These are phyloP conservation scores for Drosophila lutescens DNA, from an alignment of 2,888 invertebrate genomes.

Conservation along the genomic window DNA sequence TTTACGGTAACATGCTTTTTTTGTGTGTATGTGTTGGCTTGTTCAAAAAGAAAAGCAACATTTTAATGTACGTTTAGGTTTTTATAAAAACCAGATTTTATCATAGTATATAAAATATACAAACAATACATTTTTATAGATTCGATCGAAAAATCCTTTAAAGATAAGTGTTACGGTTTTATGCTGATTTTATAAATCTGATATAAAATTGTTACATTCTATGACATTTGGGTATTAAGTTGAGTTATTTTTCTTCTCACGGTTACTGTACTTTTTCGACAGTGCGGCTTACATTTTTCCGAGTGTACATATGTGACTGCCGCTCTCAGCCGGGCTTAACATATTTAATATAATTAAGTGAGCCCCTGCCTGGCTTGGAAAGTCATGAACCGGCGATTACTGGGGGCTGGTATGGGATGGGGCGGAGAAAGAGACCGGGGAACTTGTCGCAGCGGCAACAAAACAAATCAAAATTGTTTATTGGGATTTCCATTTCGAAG, in stretches of 20 bases:
- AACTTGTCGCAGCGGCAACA: constrained; percentile 33
- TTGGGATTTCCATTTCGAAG: constrained; percentile 60
- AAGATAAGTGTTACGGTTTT: too few species aligned
- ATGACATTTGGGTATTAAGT: too few species aligned
- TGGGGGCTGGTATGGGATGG: constrained; percentile 5
- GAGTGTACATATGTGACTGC: constrained; percentile 11
- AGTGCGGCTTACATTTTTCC: neutral
- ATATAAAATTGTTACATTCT: too few species aligned
- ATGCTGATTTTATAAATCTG: too few species aligned
- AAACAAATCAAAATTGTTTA: constrained; percentile 58
- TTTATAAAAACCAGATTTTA: too few species aligned
- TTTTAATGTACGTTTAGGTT: too few species aligned
- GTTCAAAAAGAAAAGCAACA: too few species aligned
- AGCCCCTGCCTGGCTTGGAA: constrained; percentile 43
- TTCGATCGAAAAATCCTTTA: too few species aligned
- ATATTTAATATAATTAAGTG: constrained; percentile 64
- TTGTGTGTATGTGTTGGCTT: too few species aligned
- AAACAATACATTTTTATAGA: too few species aligned
- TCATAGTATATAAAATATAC: too few species aligned
- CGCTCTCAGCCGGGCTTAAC: constrained; percentile 42
- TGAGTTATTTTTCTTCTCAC: neutral
- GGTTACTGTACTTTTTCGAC: neutral
- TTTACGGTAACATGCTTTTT: too few species aligned
- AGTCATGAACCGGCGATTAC: constrained; percentile 42
- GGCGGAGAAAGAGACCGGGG: constrained; percentile 18